A percentile compares a stretch with the other conserved stretches of the same genome.
These are phyloP conservation scores for Cirrhinus mrigala DNA, from an alignment of 2,797 vertebrate genomes.

Conservation along the genomic window DNA sequence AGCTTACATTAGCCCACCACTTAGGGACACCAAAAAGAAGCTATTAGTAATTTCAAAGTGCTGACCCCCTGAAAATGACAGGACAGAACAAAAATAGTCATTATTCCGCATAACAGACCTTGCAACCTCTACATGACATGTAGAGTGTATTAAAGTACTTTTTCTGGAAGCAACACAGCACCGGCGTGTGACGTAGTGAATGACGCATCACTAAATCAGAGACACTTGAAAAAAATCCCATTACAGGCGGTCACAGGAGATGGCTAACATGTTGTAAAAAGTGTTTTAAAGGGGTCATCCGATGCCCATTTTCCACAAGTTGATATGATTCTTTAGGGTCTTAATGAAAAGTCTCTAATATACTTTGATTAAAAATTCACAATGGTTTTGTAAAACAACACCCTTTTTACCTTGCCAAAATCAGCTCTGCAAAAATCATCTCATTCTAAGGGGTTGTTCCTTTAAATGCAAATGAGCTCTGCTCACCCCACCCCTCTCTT, in stretches of 20 bases:
- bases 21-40: background rate
- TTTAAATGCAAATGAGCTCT: too few relatives aligned
- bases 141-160: background rate
- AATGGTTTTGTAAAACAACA: too few relatives aligned
- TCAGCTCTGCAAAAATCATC: too few relatives aligned
- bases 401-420: too few relatives aligned
- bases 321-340: too few relatives aligned
- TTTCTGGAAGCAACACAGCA: background rate
- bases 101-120: background rate
- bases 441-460: too few relatives aligned
- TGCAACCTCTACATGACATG: background rate
- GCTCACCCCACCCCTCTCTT: too few relatives aligned
- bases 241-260: background rate
- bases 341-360: too few relatives aligned
- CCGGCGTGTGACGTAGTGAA: background rate
- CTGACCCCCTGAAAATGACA: background rate
- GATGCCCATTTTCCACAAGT: too few relatives aligned
- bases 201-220: background rate
- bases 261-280: background rate
- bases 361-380: too few relatives aligned
- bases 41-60: constrained; percentile 14
- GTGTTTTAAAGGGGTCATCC: background rate
- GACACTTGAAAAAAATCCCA: background rate
- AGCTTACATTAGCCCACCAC: constrained; percentile 26
- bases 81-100: background rate